Evolutionary conservation across 2,113 vertebrate genomes (phyloP).

Genomic region (Mus spicilegus): DNA sequence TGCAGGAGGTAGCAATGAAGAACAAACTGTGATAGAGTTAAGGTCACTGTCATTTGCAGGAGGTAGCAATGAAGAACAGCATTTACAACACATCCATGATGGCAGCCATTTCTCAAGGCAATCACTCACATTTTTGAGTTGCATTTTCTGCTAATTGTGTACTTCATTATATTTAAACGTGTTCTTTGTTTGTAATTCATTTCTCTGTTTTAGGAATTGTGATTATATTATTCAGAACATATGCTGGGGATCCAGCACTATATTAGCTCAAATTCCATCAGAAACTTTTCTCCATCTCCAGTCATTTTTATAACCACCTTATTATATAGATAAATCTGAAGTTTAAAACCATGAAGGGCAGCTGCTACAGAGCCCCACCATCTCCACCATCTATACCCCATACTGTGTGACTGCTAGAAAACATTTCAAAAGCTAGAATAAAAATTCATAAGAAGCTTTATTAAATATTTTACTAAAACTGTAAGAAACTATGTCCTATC

Average conservation of each 20-base stretch:
- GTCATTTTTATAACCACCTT: background rate
- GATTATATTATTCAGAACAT: background rate
- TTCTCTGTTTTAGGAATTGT: background rate
- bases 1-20: background rate
- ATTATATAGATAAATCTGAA: background rate
- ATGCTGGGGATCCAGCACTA: background rate
- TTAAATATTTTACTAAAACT: slow-evolving; percentile 5
- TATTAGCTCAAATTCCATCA: background rate
- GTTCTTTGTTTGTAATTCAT: background rate
- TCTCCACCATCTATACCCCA: background rate
- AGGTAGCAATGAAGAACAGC: fast-evolving
- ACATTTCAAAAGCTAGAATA: background rate
- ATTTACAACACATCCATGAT: background rate
- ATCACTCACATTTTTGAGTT: background rate
- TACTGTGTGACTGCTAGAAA: background rate
- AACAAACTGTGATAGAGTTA: background rate
- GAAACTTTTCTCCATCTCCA: background rate
- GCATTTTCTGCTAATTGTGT: background rate
- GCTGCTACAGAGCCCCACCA: background rate
- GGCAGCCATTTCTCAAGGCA: background rate
- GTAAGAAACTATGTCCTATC: background rate
- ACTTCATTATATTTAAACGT: background rate
- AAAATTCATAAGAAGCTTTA: background rate
- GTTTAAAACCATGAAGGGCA: background rate
- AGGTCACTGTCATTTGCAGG: background rate